These are phyloP conservation scores for Diachasma alloeum DNA, from an alignment of 1,140 invertebrate genomes.

Conservation along the genomic window DNA sequence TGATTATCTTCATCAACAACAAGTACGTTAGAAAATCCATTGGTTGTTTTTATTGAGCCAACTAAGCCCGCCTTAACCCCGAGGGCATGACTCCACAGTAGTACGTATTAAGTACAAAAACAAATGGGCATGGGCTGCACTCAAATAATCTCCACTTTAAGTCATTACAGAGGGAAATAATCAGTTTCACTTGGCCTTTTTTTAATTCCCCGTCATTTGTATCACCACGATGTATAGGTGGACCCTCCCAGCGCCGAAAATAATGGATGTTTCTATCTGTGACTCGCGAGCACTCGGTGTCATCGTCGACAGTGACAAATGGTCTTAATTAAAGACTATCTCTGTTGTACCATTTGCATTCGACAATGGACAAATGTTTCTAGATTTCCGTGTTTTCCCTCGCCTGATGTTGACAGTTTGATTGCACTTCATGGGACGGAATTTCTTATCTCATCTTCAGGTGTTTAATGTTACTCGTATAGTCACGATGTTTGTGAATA, in stretches of 20 bases:
- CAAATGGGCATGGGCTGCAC: neutral
- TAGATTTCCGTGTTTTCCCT: no score
- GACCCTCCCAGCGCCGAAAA: neutral
- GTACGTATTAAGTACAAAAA: neutral
- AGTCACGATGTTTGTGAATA: no score
- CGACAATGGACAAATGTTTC: constrained; percentile 11
- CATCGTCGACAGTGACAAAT: constrained; percentile 31
- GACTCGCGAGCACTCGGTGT: constrained; percentile 22
- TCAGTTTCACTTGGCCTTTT: neutral
- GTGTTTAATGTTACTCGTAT: no score
- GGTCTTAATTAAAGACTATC: constrained; percentile 26
- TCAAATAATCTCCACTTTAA: neutral
- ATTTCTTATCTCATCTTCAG: no score
- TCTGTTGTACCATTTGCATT: constrained; percentile 25
- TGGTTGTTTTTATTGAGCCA: neutral
- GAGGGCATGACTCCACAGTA: neutral
- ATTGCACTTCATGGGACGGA: no score
- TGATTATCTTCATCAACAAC: constrained; percentile 1
- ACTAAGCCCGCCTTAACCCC: neutral
- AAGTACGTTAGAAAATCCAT: neutral
- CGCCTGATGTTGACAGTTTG: no score
- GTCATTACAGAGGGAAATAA: neutral
- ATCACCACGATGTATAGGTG: neutral
- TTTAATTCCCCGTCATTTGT: neutral
- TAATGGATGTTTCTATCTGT: constrained; percentile 23